Evolutionary conservation across 2,888 invertebrate genomes (phyloP), one percentile per base, ranked within the genome.

Genomic region (Acronicta alni): DNA sequence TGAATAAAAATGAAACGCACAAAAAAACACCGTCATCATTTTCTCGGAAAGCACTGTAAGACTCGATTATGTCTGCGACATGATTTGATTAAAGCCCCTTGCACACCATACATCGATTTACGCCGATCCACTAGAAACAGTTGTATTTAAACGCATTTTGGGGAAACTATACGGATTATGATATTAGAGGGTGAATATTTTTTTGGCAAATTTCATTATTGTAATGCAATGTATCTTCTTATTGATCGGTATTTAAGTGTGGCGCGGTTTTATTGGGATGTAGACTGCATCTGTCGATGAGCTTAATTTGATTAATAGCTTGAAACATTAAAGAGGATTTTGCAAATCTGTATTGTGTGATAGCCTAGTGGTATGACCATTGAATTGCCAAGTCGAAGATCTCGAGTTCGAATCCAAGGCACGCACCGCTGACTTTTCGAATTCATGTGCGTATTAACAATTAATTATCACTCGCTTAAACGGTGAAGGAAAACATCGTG

Each of bases 1-100:
- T 64, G 32, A 70, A 63, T 69, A 74, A 70, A 63, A 58, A 48
- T 41, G 8, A 1, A 23, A 47, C 26, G 2, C n/a, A 37, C 44
- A 52, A 58, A 69, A n/a, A 64, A 59, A 63, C 53, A 54, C 7
- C 57, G 39, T 30, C 60, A 72, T 69, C 39, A 72, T 78, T 78
- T 77, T 75, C 67, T 57, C 55, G 53, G 67, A 68, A 89, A 79
- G 89, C 88, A 84, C 83, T 75, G 79, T 86, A 89, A 82, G 83
- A 91, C 87, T 86, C 84, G 83, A 90, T 92, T 90, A 90, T 86
- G 72, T 79, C 72, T 79, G 76, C 67, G 68, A 76, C 65, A 67
- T 82, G 81, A 93, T 92, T 89, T 82, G 86, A 92, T 93, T 93
- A 92, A 77, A 84, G 64, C 82, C 91, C 92, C 90, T 90, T 84